These are phyloP conservation scores for Kuschelorhynchus macadamiae DNA, from an alignment of 2,888 invertebrate species.

Conservation along the genomic window DNA sequence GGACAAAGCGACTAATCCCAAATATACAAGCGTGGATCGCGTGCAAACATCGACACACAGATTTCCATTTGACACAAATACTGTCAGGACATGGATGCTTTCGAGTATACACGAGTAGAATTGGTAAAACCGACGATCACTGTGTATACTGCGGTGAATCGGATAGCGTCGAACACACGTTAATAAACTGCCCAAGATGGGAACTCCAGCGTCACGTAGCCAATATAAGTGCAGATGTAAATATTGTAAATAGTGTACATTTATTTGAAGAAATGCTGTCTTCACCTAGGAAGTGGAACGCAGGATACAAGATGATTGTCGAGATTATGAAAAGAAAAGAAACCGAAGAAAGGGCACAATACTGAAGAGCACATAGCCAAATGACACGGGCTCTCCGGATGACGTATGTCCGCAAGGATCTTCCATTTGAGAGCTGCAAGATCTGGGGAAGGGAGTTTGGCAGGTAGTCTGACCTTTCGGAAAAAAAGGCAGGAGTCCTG, in stretches of 20 bases:
- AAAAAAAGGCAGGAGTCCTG: no score
- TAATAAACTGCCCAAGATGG: slow-evolving; percentile 1
- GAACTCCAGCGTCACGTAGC: no score
- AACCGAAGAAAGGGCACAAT: no score
- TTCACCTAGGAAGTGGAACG: neutral
- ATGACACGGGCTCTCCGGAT: no score
- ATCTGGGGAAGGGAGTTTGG: no score
- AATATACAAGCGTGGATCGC: neutral
- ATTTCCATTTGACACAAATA: slow-evolving; percentile 4
- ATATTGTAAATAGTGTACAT: neutral
- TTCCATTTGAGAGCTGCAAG: no score
- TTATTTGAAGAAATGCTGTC: no score
- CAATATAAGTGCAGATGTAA: neutral
- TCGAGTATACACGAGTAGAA: neutral
- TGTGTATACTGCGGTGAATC: neutral
- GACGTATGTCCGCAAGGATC: no score
- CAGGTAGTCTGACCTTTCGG: no score
- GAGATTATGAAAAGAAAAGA: no score
- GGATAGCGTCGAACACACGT: slow-evolving; percentile 5
- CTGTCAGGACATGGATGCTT: slow-evolving; percentile 7
- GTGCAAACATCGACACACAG: neutral
- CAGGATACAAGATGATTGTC: no score
- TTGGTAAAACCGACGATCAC: neutral
- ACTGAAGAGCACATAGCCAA: no score
- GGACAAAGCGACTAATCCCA: slow-evolving; percentile 13